These are phyloP conservation scores for Platycercus adscitus DNA, from an alignment of 2,113 vertebrate genomes.

Conservation along the genomic window DNA sequence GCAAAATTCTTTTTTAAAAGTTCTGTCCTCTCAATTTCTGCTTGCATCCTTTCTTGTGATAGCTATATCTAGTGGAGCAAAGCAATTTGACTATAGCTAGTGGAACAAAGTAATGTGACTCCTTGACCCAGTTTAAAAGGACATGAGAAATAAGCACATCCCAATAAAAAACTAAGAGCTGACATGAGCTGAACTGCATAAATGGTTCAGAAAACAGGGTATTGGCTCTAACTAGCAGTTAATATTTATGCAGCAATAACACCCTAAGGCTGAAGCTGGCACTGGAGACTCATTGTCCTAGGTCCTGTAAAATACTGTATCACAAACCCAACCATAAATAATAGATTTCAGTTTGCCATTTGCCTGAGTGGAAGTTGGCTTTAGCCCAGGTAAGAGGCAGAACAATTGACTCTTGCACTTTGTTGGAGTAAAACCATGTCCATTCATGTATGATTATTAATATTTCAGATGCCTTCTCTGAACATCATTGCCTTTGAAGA, in stretches of 20 bases:
- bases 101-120: not conserved
- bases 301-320: not conserved
- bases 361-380: not conserved
- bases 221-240: not conserved
- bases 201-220: not conserved
- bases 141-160: not conserved
- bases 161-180: not conserved
- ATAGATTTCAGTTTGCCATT: not conserved
- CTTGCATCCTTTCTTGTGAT: not conserved
- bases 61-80: not conserved
- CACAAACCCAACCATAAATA: not conserved
- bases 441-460: not conserved
- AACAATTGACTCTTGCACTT: not conserved
- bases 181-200: not conserved
- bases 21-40: not conserved
- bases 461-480: not conserved
- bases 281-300: not conserved
- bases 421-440: not conserved
- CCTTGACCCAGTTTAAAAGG: not conserved
- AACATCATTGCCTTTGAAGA: not conserved
- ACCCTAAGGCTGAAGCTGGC: not conserved
- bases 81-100: not conserved
- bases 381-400: not conserved
- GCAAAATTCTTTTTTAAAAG: not conserved
- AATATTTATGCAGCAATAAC: not conserved